Conservation (phyloP, 2,113 vertebrate genomes). For the Craseonycteris thonglongyai region DNA sequence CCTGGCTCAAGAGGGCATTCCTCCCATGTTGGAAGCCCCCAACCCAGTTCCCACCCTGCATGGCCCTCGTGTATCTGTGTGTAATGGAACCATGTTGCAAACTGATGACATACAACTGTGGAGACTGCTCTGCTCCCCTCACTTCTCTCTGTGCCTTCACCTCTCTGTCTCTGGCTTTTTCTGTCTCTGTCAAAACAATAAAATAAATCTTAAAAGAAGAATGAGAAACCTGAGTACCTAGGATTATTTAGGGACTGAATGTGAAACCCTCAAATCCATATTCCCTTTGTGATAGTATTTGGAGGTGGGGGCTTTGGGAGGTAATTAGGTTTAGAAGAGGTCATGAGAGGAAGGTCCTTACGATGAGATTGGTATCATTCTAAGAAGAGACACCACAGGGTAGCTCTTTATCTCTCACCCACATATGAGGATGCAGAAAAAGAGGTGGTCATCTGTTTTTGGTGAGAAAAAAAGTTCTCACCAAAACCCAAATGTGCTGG, state of each 20-base stretch:
- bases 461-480: background rate
- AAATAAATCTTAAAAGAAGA: too few relatives aligned
- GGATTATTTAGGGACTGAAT: background rate
- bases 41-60: too few relatives aligned
- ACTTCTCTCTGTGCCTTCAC: too few relatives aligned
- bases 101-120: too few relatives aligned
- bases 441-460: background rate
- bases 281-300: background rate
- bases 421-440: background rate
- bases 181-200: too few relatives aligned
- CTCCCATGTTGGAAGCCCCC: too few relatives aligned
- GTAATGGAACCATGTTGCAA: too few relatives aligned
- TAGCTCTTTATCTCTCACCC: background rate
- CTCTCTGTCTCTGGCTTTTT: too few relatives aligned
- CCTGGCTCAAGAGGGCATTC: too few relatives aligned
- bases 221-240: background rate
- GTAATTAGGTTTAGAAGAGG: background rate
- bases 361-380: background rate
- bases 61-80: too few relatives aligned
- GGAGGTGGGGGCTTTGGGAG: background rate
- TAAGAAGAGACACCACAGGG: background rate
- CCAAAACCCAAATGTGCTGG: background rate
- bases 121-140: too few relatives aligned
- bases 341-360: background rate
- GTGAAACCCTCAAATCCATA: background rate